Evolutionary conservation across 2,797 vertebrate species (phyloP), one percentile per base, ranked within the genome.

Genomic region (Zalophus californianus): DNA sequence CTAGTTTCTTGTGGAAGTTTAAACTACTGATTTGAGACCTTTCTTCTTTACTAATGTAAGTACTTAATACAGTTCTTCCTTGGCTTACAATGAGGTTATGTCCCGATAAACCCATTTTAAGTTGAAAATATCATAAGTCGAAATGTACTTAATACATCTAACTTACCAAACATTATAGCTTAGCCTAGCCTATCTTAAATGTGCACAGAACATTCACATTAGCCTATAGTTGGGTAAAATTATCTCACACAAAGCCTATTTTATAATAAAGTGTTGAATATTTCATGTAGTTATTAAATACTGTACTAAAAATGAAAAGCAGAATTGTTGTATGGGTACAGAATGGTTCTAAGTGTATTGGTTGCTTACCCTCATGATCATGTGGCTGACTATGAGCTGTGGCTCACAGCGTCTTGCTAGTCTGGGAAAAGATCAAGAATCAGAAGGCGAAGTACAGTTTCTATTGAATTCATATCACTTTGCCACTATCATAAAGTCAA

Each of bases 1-100:
- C 48, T 66, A 72, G 16, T 86, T 95, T 82, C 35, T 94, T 84
- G n/a, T 77, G n/a, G n/a, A 82, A 70, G 23, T 50, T 79, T 44
- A 92, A 20, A 91, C 18, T 92, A 58, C 29, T 91, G 44, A 78
- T 80, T 79, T 83, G 41, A 88, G 14, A 73, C 3, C 12, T 80
- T 93, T 38, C 70, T 93, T 79, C 16, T 86, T 95, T 75, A 87
- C 75, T 21, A 83, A 84, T 38, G 1, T 70, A 64, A 75, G 48
- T 4, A 54, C 52, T 83, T 79, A 54, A 60, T 58, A 75, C 27
- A 75, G 41, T 48, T 75, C 15, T 75, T 75, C 41, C 72, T 29
- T 75, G 41, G 15, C 41, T 29, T 18, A 75, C 72, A 29, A 18
- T 75, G 72, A 41, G 35, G 72, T 48, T 75, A 75, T 48, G 14